These are phyloP conservation scores for Dendrophyllia cribrosa DNA, from an alignment of 64 coral and sea anemone genomes.

Conservation along the genomic window DNA sequence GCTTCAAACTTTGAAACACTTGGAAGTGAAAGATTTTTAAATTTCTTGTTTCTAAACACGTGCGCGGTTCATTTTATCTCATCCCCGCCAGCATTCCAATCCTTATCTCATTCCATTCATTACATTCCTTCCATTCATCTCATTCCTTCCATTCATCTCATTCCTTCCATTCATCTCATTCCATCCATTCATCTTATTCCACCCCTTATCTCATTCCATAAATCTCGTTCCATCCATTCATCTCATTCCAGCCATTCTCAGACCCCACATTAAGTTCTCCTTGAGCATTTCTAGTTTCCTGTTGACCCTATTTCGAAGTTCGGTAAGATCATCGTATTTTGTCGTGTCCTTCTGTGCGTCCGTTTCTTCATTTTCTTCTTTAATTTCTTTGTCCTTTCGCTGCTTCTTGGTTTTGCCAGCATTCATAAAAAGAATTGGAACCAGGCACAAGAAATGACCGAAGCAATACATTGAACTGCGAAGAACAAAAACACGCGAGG, in stretches of 20 bases:
- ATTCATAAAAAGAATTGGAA: constrained; percentile 7
- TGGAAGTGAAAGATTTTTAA: too few species aligned
- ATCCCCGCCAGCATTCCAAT: not conserved
- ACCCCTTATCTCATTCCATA: too few species aligned
- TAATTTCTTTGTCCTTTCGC: not conserved
- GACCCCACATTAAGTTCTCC: constrained; percentile 1
- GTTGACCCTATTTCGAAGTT: constrained; percentile 16
- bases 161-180: too few species aligned
- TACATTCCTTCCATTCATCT: too few species aligned
- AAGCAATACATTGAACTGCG: constrained; percentile 32
- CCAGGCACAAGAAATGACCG: constrained; percentile 5
- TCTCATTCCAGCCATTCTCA: not conserved
- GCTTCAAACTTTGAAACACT: too few species aligned
- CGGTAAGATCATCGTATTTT: not conserved
- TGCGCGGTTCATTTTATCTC: too few species aligned
- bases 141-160: too few species aligned
- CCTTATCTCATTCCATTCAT: too few species aligned
- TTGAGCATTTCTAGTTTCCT: not conserved
- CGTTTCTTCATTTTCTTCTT: not conserved
- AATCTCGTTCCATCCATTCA: too few species aligned
- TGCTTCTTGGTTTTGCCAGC: not conserved
- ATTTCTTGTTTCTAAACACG: too few species aligned
- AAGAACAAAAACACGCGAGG: not conserved
- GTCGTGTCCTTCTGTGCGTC: not conserved
- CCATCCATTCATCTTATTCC: not conserved